phyloP scores from a whole-genome alignment of 2,797 vertebrate species.

The Rhynchonycteris naso region DNA sequence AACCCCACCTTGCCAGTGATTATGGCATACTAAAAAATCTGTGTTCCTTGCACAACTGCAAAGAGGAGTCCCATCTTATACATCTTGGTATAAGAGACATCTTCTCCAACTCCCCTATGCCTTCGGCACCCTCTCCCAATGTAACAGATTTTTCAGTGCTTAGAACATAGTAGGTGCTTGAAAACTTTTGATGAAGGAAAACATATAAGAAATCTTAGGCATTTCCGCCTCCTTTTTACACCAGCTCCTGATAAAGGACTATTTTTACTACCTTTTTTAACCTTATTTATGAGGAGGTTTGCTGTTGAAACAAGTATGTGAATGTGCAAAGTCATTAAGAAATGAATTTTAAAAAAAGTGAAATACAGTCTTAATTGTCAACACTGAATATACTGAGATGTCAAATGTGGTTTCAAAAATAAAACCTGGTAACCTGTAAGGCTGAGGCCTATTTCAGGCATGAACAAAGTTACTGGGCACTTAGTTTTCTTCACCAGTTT shows the following conservation, averaged over 20 bases:
- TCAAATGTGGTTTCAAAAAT: slow-evolving; percentile 54
- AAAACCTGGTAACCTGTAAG: slow-evolving; percentile 38
- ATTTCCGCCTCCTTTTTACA: background rate
- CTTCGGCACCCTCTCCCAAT: background rate
- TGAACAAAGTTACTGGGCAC: background rate
- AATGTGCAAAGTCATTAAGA: slow-evolving; percentile 59
- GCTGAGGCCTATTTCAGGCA: background rate
- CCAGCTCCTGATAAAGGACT: background rate
- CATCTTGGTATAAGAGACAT: background rate
- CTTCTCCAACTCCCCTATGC: too few relatives aligned
- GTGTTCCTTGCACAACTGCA: background rate
- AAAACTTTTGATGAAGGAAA: background rate
- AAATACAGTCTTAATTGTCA: slow-evolving; percentile 52
- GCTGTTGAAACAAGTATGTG: slow-evolving; percentile 45
- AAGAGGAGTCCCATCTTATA: background rate
- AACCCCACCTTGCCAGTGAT: background rate
- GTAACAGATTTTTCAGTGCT: background rate
- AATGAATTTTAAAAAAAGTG: background rate
- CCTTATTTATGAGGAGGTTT: slow-evolving; percentile 49
- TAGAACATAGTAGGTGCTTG: background rate
- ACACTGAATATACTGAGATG: slow-evolving; percentile 28
- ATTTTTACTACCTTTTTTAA: background rate
- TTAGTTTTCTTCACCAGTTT: background rate
- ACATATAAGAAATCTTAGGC: background rate
- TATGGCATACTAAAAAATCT: background rate